phyloP scores from a whole-genome alignment of 2,113 vertebrate species.

The Melanostigma gelatinosum region DNA sequence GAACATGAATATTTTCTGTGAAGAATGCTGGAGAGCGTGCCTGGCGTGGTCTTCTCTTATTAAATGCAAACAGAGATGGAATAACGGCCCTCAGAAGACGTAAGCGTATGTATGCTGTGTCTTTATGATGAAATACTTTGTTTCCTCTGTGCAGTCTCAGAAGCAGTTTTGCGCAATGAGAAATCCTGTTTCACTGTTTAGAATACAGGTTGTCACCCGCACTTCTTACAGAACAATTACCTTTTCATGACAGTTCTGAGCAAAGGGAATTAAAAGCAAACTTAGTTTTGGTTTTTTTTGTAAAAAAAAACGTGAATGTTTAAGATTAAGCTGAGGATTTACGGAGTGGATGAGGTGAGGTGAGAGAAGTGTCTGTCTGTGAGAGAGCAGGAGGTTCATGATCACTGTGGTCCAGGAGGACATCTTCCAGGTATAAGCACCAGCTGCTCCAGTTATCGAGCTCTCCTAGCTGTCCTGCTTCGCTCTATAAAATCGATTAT shows the following conservation, averaged over 20 bases:
- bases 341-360: not conserved
- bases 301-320: not conserved
- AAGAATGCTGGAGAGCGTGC: not conserved
- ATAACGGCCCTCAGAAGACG: not conserved
- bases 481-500: constrained; percentile 18
- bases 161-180: not conserved
- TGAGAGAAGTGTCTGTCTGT: not conserved
- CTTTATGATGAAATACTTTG: not conserved
- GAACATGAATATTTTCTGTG: constrained; percentile 10
- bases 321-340: constrained; percentile 33
- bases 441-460: constrained; percentile 19
- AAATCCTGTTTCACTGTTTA: not conserved
- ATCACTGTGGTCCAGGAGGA: constrained; percentile 15
- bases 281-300: not conserved
- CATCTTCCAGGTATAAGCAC: constrained; percentile 15
- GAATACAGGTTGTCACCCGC: not conserved
- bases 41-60: not conserved
- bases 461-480: constrained; percentile 1
- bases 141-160: not conserved
- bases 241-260: not conserved
- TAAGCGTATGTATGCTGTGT: not conserved
- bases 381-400: constrained; percentile 31
- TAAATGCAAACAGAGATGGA: constrained; percentile 4
- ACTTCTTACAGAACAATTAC: not conserved
- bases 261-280: not conserved